Percentiles rank a stretch among this genome's conserved stretches.
phyloP scores from a whole-genome alignment of 1,140 invertebrate species.

The Pemphigus obesinymphae region DNA sequence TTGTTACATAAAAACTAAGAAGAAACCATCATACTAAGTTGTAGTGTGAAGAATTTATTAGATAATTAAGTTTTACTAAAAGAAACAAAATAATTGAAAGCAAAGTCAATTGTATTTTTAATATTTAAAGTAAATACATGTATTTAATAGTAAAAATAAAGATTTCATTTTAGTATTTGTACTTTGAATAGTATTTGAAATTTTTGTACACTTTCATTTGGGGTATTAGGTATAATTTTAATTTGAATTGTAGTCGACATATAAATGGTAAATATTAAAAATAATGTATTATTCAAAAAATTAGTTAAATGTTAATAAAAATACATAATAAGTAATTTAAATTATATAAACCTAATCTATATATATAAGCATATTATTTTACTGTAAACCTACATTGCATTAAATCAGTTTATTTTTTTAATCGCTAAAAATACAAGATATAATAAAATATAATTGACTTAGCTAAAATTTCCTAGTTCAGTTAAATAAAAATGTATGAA shows the following conservation, averaged over 20 bases:
- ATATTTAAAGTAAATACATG: background rate
- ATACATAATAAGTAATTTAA: background rate
- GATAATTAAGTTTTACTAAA: background rate
- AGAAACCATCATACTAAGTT: background rate
- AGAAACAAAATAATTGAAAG: background rate
- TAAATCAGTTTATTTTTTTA: background rate
- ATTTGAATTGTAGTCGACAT: too few species aligned
- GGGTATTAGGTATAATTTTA: too few species aligned
- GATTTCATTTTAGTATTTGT: too few species aligned
- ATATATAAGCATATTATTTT: background rate
- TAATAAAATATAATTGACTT: conserved; percentile 15
- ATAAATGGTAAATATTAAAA: background rate
- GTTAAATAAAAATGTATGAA: background rate
- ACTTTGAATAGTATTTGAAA: too few species aligned
- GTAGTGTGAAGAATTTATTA: background rate
- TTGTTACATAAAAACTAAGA: conserved; percentile 28
- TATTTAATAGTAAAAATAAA: too few species aligned
- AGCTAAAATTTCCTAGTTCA: background rate
- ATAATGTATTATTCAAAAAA: background rate
- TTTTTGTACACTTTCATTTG: too few species aligned
- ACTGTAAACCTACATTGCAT: background rate
- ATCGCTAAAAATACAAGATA: too few species aligned
- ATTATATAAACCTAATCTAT: background rate
- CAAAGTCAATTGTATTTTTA: background rate
- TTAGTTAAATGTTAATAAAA: background rate